Base-by-base conservation (phyloP, 2,888 invertebrate genomes). In the Latheticus oryzae region DNA sequence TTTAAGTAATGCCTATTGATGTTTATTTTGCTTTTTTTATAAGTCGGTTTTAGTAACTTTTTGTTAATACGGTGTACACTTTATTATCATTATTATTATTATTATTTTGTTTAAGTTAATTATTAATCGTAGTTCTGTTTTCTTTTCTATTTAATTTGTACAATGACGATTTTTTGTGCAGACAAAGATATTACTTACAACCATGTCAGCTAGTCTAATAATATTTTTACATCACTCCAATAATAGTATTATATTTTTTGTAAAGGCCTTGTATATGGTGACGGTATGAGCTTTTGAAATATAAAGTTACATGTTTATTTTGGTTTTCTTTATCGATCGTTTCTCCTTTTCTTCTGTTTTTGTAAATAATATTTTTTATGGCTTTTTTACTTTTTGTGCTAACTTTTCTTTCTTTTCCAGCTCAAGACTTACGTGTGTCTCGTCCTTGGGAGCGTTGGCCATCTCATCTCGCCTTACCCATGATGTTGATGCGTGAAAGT, bases 361-460 rank as follows among this genome's bases (percentile, higher is more conserved):
- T 51, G 37, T 28, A 45, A 5, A 15, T 51, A 40, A 33, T 45
- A 13, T 40, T 47, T 21, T 59, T 52, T 55, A 24, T 60, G 52
- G 62, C 63, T 47, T 66, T 45, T 62, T 60, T 24, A 13, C 73
- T 69, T 67, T 59, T 52, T 55, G 30, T 60, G 52, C 64, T 64
- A 48, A 67, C 47, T 62, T 60, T 24, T 17, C 73, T 69, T 67
- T 63, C 73, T 76, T 75, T 82, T 82, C 77, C 81, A 83, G 83
- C 82, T 62, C 82, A 84, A 82, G 90, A 90, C 84, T 84, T 90
- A 79, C 81, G 89, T 76, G 84, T 79, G 84, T 87, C 71, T 82
- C 84, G 78, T 84, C 84, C 76, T 1, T 88, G 88, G 88, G 87
- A 86, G 70, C 85, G 86, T 78, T 88, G 88, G 88, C 88, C 88